Percentiles rank a stretch among this genome's conserved stretches.
Evolutionary conservation across 2,888 invertebrate species (phyloP).

Genomic region (Lasius fuliginosus): DNA sequence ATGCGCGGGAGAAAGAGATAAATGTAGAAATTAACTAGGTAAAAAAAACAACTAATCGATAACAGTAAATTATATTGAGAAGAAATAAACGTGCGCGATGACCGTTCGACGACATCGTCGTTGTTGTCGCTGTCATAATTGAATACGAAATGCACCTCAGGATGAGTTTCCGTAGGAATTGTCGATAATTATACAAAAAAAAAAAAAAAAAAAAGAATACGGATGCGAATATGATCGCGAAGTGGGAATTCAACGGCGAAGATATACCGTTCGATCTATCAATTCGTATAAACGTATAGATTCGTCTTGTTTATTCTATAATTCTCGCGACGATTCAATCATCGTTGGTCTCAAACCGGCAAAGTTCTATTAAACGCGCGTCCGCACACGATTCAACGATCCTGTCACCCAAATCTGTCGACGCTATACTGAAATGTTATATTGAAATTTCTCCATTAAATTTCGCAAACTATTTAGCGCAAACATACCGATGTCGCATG

Average conservation of each 20-base stretch:
- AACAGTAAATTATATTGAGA: slow-evolving; percentile 16
- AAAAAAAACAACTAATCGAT: slow-evolving; percentile 30
- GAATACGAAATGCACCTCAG: slow-evolving; percentile 57
- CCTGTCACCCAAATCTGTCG: slow-evolving; percentile 27
- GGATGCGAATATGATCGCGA: neutral
- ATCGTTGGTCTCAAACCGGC: slow-evolving; percentile 13
- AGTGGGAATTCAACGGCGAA: neutral
- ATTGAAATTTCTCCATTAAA: slow-evolving; percentile 11
- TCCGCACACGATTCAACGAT: slow-evolving; percentile 3
- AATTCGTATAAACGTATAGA: neutral
- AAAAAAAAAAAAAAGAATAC: neutral
- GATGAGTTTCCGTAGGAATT: slow-evolving; percentile 58
- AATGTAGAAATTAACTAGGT: neutral
- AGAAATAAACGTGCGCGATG: slow-evolving; percentile 46
- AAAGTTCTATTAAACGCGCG: neutral
- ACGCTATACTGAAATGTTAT: slow-evolving; percentile 16
- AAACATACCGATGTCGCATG: slow-evolving; percentile 1
- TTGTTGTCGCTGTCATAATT: slow-evolving; percentile 56
- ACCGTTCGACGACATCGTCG: slow-evolving; percentile 48
- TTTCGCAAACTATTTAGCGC: slow-evolving; percentile 3
- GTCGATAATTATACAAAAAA: slow-evolving; percentile 24
- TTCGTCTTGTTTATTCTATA: neutral
- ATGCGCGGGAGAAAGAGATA: neutral
- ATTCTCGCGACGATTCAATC: slow-evolving; percentile 14
- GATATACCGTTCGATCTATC: slow-evolving; percentile 9